Evolutionary conservation across 2,888 invertebrate species (phyloP), one percentile per base, ranked within the genome.

Genomic region (Pimpla rufipes): DNA sequence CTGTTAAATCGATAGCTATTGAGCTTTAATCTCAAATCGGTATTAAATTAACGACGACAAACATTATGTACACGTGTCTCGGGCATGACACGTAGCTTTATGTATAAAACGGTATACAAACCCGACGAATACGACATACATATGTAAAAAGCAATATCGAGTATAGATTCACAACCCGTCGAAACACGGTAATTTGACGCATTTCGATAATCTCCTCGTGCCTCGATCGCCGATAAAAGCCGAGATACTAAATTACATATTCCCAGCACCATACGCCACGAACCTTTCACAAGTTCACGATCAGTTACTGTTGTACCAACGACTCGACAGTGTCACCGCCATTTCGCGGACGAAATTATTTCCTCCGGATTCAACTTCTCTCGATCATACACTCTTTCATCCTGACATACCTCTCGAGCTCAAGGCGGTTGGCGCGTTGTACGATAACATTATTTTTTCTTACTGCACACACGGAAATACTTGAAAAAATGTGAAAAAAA

Each of bases 101-200:
- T 37, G 62, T 74, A 74, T 47, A 62, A 62, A 74, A 74, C 37
- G 35, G 35, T 50, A 73, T 59, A 74, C 47, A 74, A 74, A 74
- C 45, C 62, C 62, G 74, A 50, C 47, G 16, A 62, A 74, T 21
- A 62, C 47, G 45, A 50, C 10, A 52, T 37, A 50, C 21, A 35
- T 47, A 37, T 74, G 62, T 50, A 62, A 47, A 45, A 23, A 74
- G 37, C 59, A 47, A 37, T 18, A 35, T 47, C 62, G 47, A 74
- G 62, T 74, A 62, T 45, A 74, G 47, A 10, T 73, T 47, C 35
- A 59, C 35, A 62, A 62, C 18, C 37, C 62, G 62, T 8, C 18
- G 16, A 62, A 62, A 64, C 45, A 76, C 71, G 76, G 75, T 29
- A 78, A 77, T 73, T 81, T 73, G 77, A 81, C 81, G 67, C 66